Conservation (phyloP, 2,113 vertebrate species). For the Halichoeres trimaculatus region DNA sequence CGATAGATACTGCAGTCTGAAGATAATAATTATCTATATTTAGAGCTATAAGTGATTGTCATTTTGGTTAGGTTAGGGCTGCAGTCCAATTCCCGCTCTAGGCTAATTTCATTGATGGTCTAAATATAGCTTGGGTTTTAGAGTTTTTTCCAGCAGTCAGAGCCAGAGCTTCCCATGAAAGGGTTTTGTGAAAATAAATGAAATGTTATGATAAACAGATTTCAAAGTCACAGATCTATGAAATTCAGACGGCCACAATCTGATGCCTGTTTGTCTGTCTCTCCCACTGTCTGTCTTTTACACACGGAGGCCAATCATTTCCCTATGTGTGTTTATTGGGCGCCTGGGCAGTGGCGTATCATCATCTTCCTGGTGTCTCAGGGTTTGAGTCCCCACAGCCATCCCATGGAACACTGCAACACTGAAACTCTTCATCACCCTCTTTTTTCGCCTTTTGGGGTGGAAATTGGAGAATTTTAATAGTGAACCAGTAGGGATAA, state of each 20-base stretch:
- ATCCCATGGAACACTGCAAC: too few relatives aligned
- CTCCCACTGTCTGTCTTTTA: conserved; percentile 27
- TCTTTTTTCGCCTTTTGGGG: too few relatives aligned
- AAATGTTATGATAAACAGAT: conserved; percentile 67
- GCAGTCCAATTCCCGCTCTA: conserved; percentile 57
- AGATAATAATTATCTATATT: conserved; percentile 74
- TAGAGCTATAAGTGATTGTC: conserved; percentile 70
- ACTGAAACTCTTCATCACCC: too few relatives aligned
- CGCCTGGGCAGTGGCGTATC: conserved; percentile 46
- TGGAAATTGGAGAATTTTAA: conserved; percentile 25
- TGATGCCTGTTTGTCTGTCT: conserved; percentile 54
- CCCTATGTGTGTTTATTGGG: conserved; percentile 52
- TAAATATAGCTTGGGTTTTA: conserved; percentile 70
- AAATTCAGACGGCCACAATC: conserved; percentile 49
- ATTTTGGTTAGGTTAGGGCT: conserved; percentile 69
- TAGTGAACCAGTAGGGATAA: conserved; percentile 11
- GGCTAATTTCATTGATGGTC: conserved; percentile 68
- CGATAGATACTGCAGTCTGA: conserved; percentile 65
- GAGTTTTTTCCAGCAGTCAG: conserved; percentile 47
- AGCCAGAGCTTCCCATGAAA: conserved; percentile 49
- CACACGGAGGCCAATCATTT: conserved; percentile 32
- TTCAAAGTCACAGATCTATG: conserved; percentile 64
- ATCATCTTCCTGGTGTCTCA: conserved; percentile 41
- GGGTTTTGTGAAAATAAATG: conserved; percentile 61
- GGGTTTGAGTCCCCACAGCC: conserved; percentile 11